Base-by-base conservation (phyloP, 2,888 invertebrate species). In the Parelbella ahira region DNA sequence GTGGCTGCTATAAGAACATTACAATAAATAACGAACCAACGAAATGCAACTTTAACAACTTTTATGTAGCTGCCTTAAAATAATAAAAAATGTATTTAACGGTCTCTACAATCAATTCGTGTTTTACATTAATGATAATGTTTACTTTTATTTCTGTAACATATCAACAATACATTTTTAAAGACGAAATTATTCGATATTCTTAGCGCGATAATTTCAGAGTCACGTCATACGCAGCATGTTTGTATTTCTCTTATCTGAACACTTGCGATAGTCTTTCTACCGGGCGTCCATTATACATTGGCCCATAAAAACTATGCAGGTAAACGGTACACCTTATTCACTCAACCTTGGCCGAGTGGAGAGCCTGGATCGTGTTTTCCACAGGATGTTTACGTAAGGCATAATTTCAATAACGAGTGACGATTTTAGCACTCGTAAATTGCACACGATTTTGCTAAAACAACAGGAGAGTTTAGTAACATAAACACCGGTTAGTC, bases 331-430 rank as follows among this genome's bases (percentile, higher is more conserved):
- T 56, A 44, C 48, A 37, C 48, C 46, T 48, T 50, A 54, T 54
- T 54, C 45, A 54, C 44, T 48, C 59, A 68, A 79, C 83, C 82
- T 83, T 83, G 82, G 73, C 73, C 73, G 62, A 71, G 56, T 70
- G 47, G 52, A 56, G 53, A 59, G 68, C 64, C 68, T 72, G 73
- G 68, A 67, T 55, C 50, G 50, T 68, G 64, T 78, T 72, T 60
- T 70, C 66, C 68, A 55, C 62, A 54, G 62, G 60, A 67, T 77
- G 79, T 81, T 81, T 82, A 77, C 67, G 58, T 59, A 44, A 51
- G 54, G 56, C 50, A 54, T 50, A 47, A 53, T 58, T 67, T 48
- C 43, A 48, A 53, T 50, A 45, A 47, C 50, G 46, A 51, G 42
- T 45, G 48, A 45, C 44, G 49, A 32, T 42, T 46, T 42, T 39